Base-by-base conservation (phyloP, 2,797 vertebrate genomes). In the Heliangelus exortis region DNA sequence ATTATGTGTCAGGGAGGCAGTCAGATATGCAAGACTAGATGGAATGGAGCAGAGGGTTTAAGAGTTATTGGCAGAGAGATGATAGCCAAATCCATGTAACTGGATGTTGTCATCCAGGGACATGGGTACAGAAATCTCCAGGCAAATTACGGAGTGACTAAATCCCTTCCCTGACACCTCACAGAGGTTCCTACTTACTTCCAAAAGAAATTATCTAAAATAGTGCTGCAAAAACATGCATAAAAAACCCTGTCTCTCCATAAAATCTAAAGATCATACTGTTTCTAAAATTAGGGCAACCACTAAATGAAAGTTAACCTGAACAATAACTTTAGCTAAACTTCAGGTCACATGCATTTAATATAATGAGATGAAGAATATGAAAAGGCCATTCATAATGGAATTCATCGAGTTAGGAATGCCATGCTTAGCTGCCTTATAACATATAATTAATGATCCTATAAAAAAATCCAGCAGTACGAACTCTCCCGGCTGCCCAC, bases 301-400 rank as follows among this genome's bases (percentile, higher is more conserved):
- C 85, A 86, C 93, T 96, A 97, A 97, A 97, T 93, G 96, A 97
- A 97, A 97, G 95, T 96, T 97, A 97, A 97, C 96, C 96, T 0
- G 71, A 96, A 97, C 95, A 97, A 97, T 97, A 97, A 97, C 96
- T 97, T 97, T 95, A 95, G 96, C 96, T 96, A 97, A 96, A 97
- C 95, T 96, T 96, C 86, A 91, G 96, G 96, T 97, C 96, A 96
- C 84, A 96, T 92, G 96, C 93, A 97, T 93, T 95, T 96, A 96
- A 95, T 93, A 96, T 97, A 97, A 97, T 95, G 96, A 97, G 96
- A 95, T 93, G 93, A 97, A 94, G 96, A 97, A 96, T 97, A 96
- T 95, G 96, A 97, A 97, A 97, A 97, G 96, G 97, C 96, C 96
- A 97, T 96, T 97, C 92, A 96, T 96, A 97, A 97, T 95, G 94